phyloP scores from a whole-genome alignment of 2,113 vertebrate genomes.

The Anguilla japonica region DNA sequence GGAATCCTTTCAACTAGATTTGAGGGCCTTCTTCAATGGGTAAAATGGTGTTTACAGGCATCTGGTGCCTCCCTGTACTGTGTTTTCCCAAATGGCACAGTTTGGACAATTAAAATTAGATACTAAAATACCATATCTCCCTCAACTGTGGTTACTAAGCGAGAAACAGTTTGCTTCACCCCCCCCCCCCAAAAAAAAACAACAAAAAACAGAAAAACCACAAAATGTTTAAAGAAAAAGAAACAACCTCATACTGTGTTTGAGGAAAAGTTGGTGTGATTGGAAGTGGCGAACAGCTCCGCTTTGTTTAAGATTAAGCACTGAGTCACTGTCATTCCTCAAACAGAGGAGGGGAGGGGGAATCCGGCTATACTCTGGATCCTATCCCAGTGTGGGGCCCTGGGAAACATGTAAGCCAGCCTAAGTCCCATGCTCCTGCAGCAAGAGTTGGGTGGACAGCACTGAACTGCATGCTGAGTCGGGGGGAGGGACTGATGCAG shows the following conservation, averaged over 20 bases:
- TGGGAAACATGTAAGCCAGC: conserved; percentile 2
- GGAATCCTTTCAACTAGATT: background rate
- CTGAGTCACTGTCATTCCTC: background rate
- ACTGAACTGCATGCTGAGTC: background rate
- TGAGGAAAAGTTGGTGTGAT: background rate
- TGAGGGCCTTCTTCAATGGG: background rate
- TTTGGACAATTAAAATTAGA: background rate
- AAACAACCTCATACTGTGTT: background rate
- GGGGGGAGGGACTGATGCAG: background rate
- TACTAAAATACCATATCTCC: background rate
- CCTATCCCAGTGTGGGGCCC: background rate
- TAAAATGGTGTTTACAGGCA: background rate
- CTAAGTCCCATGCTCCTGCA: background rate
- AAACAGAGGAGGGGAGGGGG: background rate
- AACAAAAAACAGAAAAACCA: background rate
- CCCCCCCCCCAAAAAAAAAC: background rate
- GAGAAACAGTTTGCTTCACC: background rate
- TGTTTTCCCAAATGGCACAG: background rate
- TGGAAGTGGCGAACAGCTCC: background rate
- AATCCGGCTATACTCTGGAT: conserved; percentile 13
- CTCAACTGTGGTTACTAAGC: background rate
- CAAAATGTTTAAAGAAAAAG: background rate
- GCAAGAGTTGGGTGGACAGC: background rate
- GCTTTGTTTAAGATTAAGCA: background rate
- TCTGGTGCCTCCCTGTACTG: background rate